A percentile compares a stretch with the other conserved stretches of the same genome.
Conservation (phyloP, 1,140 invertebrate species). For the Drosophila triauraria region DNA sequence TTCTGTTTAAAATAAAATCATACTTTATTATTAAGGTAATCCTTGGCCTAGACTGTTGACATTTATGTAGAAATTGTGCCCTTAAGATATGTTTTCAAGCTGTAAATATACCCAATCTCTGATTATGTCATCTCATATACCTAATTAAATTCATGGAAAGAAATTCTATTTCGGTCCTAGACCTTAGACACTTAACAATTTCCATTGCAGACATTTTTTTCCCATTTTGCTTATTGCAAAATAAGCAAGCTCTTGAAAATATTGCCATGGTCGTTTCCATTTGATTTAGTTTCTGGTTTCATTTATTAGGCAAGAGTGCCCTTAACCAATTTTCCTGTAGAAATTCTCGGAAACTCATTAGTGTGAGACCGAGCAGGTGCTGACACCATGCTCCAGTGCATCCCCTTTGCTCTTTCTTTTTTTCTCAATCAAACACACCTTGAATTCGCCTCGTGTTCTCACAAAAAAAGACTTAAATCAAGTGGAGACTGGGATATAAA, state of each 20-base stretch:
- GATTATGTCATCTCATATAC: constrained; percentile 6
- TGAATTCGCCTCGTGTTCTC: constrained; percentile 13
- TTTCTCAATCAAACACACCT: background rate
- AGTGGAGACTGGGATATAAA: background rate
- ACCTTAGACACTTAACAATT: constrained; percentile 15
- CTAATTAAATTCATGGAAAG: constrained; percentile 1
- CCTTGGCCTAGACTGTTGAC: background rate
- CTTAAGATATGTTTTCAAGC: background rate
- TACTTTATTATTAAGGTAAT: background rate
- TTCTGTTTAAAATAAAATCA: background rate
- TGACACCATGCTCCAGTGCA: constrained; percentile 52
- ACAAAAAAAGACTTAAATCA: background rate
- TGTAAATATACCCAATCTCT: background rate
- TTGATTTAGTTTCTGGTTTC: constrained; percentile 41
- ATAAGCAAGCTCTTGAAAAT: constrained; percentile 3
- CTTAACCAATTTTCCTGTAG: constrained; percentile 10
- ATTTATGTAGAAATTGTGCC: background rate
- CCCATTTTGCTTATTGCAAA: background rate
- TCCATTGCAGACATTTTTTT: background rate
- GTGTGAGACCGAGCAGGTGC: constrained; percentile 34
- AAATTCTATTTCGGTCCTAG: background rate
- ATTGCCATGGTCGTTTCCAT: constrained; percentile 31
- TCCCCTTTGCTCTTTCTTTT: background rate
- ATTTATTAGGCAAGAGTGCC: constrained; percentile 17
- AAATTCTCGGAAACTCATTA: constrained; percentile 66